Conservation (phyloP, 1,140 invertebrate genomes). For the Ctenoplectra terminalis region DNA sequence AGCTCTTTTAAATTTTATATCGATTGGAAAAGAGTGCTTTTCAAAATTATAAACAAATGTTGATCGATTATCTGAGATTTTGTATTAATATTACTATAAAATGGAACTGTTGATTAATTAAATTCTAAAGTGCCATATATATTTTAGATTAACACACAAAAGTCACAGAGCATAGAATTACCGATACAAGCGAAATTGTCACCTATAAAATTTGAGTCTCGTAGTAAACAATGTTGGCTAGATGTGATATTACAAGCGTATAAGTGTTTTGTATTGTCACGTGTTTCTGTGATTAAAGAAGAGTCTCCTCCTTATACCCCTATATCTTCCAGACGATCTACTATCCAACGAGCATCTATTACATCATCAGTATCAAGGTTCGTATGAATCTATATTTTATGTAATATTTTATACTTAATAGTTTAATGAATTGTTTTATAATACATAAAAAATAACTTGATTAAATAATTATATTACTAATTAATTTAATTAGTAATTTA, state of each 20-base stretch:
- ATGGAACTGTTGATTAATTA: neutral
- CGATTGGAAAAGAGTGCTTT: too few species aligned
- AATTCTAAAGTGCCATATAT: neutral
- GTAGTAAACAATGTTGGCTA: conserved; percentile 79
- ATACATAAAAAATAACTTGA: too few species aligned
- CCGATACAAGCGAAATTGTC: conserved; percentile 9
- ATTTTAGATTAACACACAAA: neutral
- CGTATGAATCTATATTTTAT: neutral
- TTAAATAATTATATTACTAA: too few species aligned
- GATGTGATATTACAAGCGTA: conserved; percentile 78
- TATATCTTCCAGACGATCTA: neutral
- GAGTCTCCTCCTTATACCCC: neutral
- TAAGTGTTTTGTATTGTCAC: conserved; percentile 73
- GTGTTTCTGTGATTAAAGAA: conserved; percentile 16
- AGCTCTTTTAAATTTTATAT: too few species aligned
- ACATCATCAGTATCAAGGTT: neutral
- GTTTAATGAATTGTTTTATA: too few species aligned
- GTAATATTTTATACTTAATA: neutral
- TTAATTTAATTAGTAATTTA: too few species aligned
- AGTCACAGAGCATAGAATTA: neutral
- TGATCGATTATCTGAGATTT: too few species aligned
- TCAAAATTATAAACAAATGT: too few species aligned
- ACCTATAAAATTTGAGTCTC: conserved; percentile 59
- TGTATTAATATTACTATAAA: too few species aligned
- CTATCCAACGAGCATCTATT: neutral